Conservation (phyloP, 2,888 invertebrate species). For the Calephelis perditalis region DNA sequence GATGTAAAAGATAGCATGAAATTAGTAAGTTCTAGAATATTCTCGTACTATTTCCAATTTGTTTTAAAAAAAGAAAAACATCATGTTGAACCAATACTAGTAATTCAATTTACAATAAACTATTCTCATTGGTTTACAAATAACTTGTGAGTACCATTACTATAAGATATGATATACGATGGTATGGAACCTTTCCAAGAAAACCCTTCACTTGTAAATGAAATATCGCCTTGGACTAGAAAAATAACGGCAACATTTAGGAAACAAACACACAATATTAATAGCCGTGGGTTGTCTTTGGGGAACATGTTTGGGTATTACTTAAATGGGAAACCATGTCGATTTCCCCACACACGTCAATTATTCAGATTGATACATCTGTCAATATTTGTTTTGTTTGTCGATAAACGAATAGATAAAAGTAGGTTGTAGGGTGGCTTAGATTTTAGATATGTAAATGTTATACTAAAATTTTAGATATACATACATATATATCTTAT, state of each 20-base stretch:
- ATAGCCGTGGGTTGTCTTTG: neutral
- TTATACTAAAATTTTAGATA: no score
- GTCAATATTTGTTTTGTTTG: no score
- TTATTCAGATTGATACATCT: neutral
- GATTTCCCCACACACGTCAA: neutral
- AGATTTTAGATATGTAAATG: no score
- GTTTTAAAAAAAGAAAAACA: neutral
- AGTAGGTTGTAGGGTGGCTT: no score
- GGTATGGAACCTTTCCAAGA: conserved; percentile 2
- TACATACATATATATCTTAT: no score
- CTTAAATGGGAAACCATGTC: neutral
- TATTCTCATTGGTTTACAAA: neutral
- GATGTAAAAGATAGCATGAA: neutral
- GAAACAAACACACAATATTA: neutral
- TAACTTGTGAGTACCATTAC: conserved; percentile 2
- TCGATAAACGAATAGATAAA: no score
- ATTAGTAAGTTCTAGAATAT: no score
- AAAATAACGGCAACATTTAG: neutral
- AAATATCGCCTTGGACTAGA: conserved; percentile 6
- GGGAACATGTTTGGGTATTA: neutral
- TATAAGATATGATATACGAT: conserved; percentile 7
- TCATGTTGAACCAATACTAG: neutral
- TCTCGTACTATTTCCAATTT: no score
- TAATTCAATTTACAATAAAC: neutral
- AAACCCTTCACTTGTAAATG: neutral